A percentile compares a stretch with the other conserved stretches of the same genome.
Evolutionary conservation across 2,113 vertebrate species (phyloP).

Genomic region (pig (Sus scrofa)): DNA sequence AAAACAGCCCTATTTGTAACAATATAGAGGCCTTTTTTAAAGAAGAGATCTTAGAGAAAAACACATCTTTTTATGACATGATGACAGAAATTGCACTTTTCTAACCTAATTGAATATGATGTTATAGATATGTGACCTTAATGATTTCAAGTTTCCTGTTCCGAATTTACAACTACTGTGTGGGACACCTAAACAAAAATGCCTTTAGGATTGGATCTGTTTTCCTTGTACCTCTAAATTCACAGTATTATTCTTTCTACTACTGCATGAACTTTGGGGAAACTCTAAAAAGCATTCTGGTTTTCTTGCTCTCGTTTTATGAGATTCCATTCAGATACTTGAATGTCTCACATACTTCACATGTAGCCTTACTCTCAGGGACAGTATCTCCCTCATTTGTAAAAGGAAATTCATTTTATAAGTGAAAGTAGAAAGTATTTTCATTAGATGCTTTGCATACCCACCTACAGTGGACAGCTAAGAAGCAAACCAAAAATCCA

Average conservation of each 20-base stretch:
- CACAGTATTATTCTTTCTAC: neutral
- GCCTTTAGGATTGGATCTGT: constrained; percentile 72
- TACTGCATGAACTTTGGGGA: neutral
- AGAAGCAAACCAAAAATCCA: neutral
- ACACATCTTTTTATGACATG: constrained; percentile 98
- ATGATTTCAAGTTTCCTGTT: constrained; percentile 90
- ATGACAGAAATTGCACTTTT: constrained; percentile 99
- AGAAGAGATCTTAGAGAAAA: constrained; percentile 93
- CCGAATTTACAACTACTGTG: constrained; percentile 85
- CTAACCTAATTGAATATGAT: constrained; percentile 95
- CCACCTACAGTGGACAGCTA: neutral
- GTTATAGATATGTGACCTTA: constrained; percentile 95
- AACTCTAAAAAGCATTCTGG: neutral
- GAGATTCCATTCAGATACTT: neutral
- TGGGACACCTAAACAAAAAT: constrained; percentile 79
- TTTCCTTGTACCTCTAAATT: neutral
- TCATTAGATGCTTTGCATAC: neutral
- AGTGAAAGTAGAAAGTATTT: constrained; percentile 19
- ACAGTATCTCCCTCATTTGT: neutral
- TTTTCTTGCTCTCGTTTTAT: constrained; percentile 17
- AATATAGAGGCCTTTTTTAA: constrained; percentile 89
- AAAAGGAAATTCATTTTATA: neutral
- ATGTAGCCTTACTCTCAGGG: neutral
- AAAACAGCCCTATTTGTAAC: constrained; percentile 95
- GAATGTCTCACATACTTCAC: neutral